Base-by-base conservation (phyloP, 1,140 invertebrate genomes). In the Sarcophaga bullata region DNA sequence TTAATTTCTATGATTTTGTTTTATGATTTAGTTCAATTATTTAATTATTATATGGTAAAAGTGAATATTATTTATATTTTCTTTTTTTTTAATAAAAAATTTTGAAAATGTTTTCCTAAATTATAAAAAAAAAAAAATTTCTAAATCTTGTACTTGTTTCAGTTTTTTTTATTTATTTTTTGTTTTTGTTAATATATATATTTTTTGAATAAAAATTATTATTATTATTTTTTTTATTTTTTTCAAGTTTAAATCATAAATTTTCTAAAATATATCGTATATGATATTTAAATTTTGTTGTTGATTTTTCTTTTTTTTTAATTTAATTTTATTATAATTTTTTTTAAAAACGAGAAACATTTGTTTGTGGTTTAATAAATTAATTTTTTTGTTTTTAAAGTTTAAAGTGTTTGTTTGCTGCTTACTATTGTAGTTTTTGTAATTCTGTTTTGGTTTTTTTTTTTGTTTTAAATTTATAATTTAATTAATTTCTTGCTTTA, bases 21-120 rank as follows among this genome's bases (percentile, higher is more conserved):
- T 37, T 37, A 2, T 37, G 4, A 52, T 68, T 72, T 81, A 25
- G 8, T 52, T 58, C 62, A 25, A 47, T 50, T 80, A 25, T 68
- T 47, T 58, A n/a, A 81, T 62, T 62, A 68, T 72, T 47, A 17
- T 72, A 81, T 81, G 75, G 75, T 81, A 68, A 81, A 81, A 81
- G 54, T 68, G 52, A 81, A 62, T 81, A 81, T 76, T 76, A 47
- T 47, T 46, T 78, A 47, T 37, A 78, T 81, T 19, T 81, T 17
- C 62, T 68, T 68, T 58, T 3, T 68, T 46, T 37, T 81, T 37
- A 37, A 37, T 2, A 37, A 37, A 37, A 2, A 37, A 13, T 80
- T 52, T 80, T 80, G 17, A 49, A 78, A 78, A 9, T n/a, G 25
- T 81, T 81, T 72, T 62, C 50, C n/a, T 11, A 58, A 37, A 25